These are phyloP conservation scores for Theretra japonica DNA, from an alignment of 2,888 invertebrate species.

Conservation along the genomic window DNA sequence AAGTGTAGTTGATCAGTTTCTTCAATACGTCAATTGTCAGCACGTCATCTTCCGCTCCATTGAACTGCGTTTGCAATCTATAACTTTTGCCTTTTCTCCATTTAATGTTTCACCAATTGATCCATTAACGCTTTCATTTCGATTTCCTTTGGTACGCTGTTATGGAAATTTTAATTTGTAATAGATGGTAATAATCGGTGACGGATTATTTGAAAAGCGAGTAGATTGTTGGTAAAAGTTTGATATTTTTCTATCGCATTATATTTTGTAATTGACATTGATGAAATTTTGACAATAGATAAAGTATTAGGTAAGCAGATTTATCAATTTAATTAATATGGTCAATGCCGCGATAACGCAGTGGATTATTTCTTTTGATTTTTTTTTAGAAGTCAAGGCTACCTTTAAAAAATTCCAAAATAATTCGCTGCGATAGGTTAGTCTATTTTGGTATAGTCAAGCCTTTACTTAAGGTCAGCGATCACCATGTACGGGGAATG, in stretches of 20 bases:
- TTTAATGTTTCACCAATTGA: slow-evolving; percentile 48
- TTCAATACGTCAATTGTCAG: neutral
- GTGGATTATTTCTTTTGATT: neutral
- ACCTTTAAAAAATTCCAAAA: neutral
- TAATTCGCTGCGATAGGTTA: neutral
- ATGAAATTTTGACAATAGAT: too few species aligned
- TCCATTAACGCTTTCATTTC: slow-evolving; percentile 50
- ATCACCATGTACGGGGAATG: neutral
- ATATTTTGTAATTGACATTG: neutral
- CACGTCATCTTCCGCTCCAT: slow-evolving; percentile 50
- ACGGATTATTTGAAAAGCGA: slow-evolving; percentile 2
- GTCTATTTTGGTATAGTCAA: neutral
- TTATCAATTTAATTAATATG: too few species aligned
- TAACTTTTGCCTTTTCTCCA: slow-evolving; percentile 47
- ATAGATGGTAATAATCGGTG: slow-evolving; percentile 1
- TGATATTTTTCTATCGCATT: neutral
- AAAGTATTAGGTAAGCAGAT: too few species aligned
- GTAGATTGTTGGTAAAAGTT: neutral
- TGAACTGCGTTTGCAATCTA: slow-evolving; percentile 48
- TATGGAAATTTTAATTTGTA: slow-evolving; percentile 30
- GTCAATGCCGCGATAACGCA: too few species aligned
- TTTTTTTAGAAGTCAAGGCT: neutral
- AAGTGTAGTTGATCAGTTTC: neutral
- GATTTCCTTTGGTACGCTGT: slow-evolving; percentile 36
- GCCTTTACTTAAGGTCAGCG: neutral